Base-by-base conservation (phyloP, 2,797 vertebrate species). In the Glossophaga mutica region DNA sequence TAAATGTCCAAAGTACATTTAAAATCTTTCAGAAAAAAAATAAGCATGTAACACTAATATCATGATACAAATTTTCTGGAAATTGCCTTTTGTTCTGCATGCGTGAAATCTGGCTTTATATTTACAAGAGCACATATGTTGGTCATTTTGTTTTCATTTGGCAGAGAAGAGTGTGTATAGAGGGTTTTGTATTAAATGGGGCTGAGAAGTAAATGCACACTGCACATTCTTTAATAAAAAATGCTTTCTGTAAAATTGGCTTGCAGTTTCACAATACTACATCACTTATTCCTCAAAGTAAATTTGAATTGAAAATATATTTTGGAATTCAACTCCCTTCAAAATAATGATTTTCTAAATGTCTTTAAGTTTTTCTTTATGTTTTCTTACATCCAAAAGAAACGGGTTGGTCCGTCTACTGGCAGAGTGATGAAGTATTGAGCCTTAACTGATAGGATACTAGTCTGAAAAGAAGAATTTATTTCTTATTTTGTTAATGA, bases 201-300 rank as follows among this genome's bases (percentile, higher is more conserved):
- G 92, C 83, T 37, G 37, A 57, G 88, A 94, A 94, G 24, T 39
- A 15, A 74, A 32, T 84, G 90, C 67, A 84, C 26, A 50, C 18
- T 48, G 24, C 55, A 65, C 67, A 59, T 89, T 97, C 71, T 89
- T 90, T 74, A 18, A 57, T 12, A 42, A 88, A 57, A 78, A 52
- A 68, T 79, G 7, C 24, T 86, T 93, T 78, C 50, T 57, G 37
- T 57, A 68, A 82, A 6, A 71, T 12, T 82, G 70, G 71, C 24
- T 95, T 96, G 87, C 91, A 39, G 42, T 93, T 97, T 96, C 29
- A 95, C 22, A 77, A 37, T 15, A 70, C 16, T 78, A 32, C 6
- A 32, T 96, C 9, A 95, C 48, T 90, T 86, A 92, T 94, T 95
- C 94, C 46, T 48, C 18, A 89, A 65, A 70, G 67, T 90, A 91